These are phyloP conservation scores for Triplophysa bombifrons DNA, from an alignment of 2,797 vertebrate species.

Conservation along the genomic window DNA sequence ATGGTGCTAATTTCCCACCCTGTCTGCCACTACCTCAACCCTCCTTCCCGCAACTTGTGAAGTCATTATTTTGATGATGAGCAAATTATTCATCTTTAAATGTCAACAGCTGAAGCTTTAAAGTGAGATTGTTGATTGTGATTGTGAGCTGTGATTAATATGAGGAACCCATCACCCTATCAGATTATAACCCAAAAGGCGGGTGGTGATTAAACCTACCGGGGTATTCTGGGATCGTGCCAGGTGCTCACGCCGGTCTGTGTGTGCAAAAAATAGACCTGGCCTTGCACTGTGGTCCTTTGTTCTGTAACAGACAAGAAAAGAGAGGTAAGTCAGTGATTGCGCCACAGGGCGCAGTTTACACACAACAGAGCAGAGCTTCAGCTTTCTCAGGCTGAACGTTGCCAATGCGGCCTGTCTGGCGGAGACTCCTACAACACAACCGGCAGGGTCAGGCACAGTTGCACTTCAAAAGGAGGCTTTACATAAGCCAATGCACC, in stretches of 20 bases:
- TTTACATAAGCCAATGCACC: slow-evolving; percentile 15
- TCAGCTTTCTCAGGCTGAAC: slow-evolving; percentile 14
- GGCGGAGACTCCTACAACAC: slow-evolving; percentile 15
- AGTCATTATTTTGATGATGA: background rate
- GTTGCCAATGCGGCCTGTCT: slow-evolving; percentile 20
- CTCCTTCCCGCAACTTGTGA: background rate
- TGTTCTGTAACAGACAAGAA: slow-evolving; percentile 79
- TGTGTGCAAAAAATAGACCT: slow-evolving; percentile 97
- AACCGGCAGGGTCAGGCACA: slow-evolving; percentile 25
- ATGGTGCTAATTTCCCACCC: slow-evolving; percentile 14
- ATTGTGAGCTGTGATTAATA: background rate
- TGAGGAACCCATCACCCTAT: slow-evolving; percentile 12
- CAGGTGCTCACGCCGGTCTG: slow-evolving; percentile 97
- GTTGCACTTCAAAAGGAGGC: slow-evolving; percentile 29
- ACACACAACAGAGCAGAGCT: background rate
- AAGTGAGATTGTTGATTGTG: slow-evolving; percentile 7
- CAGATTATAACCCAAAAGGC: slow-evolving; percentile 18
- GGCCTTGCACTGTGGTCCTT: slow-evolving; percentile 94
- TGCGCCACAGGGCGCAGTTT: background rate
- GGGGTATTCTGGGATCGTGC: slow-evolving; percentile 96
- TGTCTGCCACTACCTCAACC: background rate
- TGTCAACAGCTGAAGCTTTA: slow-evolving; percentile 27
- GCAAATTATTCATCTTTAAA: slow-evolving; percentile 18
- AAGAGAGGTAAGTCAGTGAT: background rate
- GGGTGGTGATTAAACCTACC: slow-evolving; percentile 71